Evolutionary conservation across 2,888 invertebrate species (phyloP).

Genomic region (Cosmorhoe ocellata): DNA sequence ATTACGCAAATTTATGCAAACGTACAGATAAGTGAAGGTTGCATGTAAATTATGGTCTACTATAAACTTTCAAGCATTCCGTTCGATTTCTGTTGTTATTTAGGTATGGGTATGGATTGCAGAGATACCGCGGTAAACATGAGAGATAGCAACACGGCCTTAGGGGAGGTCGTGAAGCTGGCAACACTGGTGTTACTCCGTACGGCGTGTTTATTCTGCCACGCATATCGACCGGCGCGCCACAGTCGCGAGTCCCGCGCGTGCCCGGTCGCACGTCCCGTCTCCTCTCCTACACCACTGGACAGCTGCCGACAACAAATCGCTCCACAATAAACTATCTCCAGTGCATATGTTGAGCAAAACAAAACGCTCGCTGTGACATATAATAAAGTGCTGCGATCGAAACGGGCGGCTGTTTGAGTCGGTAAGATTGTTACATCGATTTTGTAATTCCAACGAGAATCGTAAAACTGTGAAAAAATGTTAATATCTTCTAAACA

Average conservation of each 20-base stretch:
- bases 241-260: constrained; percentile 63
- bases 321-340: constrained; percentile 49
- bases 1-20: constrained; percentile 75
- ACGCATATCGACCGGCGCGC: constrained; percentile 76
- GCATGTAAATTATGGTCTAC: constrained; percentile 58
- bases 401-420: constrained; percentile 63
- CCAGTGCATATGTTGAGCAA: constrained; percentile 34
- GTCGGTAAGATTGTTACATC: constrained; percentile 55
- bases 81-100: constrained; percentile 40
- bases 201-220: constrained; percentile 80
- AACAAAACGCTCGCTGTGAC: constrained; percentile 50
- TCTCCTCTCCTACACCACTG: constrained; percentile 45
- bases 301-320: constrained; percentile 58
- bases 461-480: constrained; percentile 40
- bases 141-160: constrained; percentile 53
- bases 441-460: constrained; percentile 28
- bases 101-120: constrained; percentile 29
- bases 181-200: constrained; percentile 61
- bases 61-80: constrained; percentile 28
- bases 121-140: constrained; percentile 55
- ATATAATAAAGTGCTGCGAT: constrained; percentile 58
- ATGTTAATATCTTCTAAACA: constrained; percentile 26
- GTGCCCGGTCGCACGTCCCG: constrained; percentile 51
- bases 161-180: constrained; percentile 42
- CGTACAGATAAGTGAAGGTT: constrained; percentile 72